Conservation (phyloP, 2,888 invertebrate genomes). For the Chydorus sphaericus region DNA sequence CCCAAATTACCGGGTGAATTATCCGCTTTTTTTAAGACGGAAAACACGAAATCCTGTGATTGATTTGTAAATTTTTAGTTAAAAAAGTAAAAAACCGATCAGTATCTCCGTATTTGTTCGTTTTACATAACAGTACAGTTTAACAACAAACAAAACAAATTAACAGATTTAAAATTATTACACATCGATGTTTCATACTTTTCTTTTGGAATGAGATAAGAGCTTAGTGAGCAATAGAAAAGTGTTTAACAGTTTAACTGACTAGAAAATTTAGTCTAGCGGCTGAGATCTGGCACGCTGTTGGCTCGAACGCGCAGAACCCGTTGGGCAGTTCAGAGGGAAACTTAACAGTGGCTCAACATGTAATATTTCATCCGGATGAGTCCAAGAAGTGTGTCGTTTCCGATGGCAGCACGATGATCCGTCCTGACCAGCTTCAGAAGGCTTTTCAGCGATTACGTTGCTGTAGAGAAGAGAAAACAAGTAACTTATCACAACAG, state of each 20-base stretch:
- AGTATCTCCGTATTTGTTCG: too few species aligned
- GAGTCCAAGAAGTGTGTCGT: not conserved
- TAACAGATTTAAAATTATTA: too few species aligned
- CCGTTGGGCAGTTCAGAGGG: not conserved
- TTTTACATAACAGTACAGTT: too few species aligned
- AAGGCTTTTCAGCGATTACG: not conserved
- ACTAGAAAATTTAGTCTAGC: too few species aligned
- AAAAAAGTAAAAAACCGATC: too few species aligned
- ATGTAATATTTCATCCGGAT: not conserved
- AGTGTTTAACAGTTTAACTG: too few species aligned
- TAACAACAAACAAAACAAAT: too few species aligned
- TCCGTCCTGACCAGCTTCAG: not conserved
- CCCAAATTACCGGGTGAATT: not conserved
- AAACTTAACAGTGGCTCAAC: not conserved
- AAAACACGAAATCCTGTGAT: too few species aligned
- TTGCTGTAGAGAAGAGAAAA: slow-evolving; percentile 9
- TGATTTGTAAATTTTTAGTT: too few species aligned
- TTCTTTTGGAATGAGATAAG: too few species aligned
- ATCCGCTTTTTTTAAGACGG: not conserved
- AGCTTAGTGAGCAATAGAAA: too few species aligned
- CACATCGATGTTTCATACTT: too few species aligned
- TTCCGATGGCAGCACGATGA: not conserved
- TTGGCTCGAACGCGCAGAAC: not conserved
- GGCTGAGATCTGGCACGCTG: not conserved
- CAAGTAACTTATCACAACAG: not conserved